Conservation (phyloP, 2,113 vertebrate genomes). For the Hippopotamus amphibius region DNA sequence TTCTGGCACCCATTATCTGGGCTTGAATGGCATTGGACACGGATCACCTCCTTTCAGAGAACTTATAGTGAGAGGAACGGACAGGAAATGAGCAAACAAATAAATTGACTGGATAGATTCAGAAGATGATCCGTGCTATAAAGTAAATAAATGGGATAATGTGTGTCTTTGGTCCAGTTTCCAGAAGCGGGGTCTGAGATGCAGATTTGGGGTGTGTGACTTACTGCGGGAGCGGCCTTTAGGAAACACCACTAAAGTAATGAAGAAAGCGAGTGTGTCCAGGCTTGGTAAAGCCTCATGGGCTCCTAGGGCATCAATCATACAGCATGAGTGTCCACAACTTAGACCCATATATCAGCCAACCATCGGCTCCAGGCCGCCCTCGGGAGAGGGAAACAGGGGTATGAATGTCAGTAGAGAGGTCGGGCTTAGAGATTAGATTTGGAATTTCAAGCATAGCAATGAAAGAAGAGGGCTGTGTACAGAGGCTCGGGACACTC, state of each 20-base stretch:
- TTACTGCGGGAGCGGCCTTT: no score
- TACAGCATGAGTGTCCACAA: no score
- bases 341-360: no score
- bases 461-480: neutral
- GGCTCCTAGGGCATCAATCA: neutral
- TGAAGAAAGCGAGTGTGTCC: neutral
- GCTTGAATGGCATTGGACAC: fast-evolving
- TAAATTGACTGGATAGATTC: no score
- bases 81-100: neutral
- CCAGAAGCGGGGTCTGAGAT: neutral
- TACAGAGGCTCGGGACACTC: neutral
- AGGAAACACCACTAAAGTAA: neutral
- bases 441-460: neutral
- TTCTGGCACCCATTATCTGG: neutral
- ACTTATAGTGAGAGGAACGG: neutral
- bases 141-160: neutral
- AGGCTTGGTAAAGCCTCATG: neutral
- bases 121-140: neutral
- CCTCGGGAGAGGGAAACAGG: neutral
- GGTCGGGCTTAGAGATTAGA: neutral
- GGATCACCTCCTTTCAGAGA: neutral
- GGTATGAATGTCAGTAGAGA: neutral
- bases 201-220: neutral
- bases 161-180: neutral
- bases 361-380: fast-evolving